Evolutionary conservation across 1,140 invertebrate genomes (phyloP).

Genomic region (Drosophila truncata): DNA sequence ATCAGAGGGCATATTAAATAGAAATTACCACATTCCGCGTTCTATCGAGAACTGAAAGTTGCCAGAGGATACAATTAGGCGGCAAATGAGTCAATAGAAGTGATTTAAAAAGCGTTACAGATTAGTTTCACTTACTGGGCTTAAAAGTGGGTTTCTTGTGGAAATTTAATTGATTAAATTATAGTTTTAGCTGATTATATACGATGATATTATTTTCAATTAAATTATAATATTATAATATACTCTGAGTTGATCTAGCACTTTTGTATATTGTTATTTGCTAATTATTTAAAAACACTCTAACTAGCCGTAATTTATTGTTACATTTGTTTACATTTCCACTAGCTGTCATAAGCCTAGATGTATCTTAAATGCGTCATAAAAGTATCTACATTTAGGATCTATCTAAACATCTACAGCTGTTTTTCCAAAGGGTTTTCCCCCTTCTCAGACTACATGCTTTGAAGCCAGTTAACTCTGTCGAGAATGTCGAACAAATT

Average conservation of each 20-base stretch:
- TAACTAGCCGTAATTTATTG: neutral
- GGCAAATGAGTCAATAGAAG: slow-evolving; percentile 13
- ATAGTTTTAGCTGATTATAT: neutral
- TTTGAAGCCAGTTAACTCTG: slow-evolving; percentile 35
- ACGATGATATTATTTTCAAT: neutral
- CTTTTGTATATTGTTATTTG: neutral
- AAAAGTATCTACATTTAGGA: neutral
- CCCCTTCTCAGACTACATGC: neutral
- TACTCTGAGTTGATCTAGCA: neutral
- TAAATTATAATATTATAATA: neutral
- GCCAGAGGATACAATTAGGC: slow-evolving; percentile 6
- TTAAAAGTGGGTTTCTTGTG: neutral
- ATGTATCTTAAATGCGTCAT: slow-evolving; percentile 3
- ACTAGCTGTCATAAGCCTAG: neutral
- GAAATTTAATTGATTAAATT: slow-evolving; percentile 6
- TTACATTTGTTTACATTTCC: neutral
- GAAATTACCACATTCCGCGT: slow-evolving; percentile 18
- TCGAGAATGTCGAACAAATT: slow-evolving; percentile 64
- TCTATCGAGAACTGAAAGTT: neutral
- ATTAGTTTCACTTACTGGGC: neutral
- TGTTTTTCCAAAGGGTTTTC: slow-evolving; percentile 13
- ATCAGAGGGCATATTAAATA: slow-evolving; percentile 17
- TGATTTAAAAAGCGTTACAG: neutral
- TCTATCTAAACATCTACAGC: slow-evolving; percentile 28
- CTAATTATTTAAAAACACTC: neutral